These are phyloP conservation scores for Sebastes alutus DNA, from an alignment of 2,797 vertebrate species.

Conservation along the genomic window DNA sequence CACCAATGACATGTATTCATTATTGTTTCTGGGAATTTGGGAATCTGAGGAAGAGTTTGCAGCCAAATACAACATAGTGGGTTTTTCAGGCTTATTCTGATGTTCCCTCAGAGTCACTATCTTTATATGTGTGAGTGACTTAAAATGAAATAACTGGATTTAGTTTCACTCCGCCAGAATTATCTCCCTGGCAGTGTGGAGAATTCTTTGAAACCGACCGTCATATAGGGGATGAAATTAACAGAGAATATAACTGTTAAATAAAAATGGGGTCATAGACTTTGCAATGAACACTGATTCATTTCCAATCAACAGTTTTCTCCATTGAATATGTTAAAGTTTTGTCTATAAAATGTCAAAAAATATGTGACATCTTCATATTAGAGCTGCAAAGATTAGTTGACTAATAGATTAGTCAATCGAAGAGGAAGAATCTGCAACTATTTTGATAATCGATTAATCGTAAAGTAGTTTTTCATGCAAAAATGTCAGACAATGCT, in stretches of 20 bases:
- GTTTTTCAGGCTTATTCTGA: background rate
- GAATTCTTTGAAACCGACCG: background rate
- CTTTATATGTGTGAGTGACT: background rate
- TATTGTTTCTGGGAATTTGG: constrained; percentile 2
- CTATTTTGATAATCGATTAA: background rate
- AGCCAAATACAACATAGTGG: background rate
- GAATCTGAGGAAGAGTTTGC: background rate
- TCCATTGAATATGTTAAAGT: fast-evolving
- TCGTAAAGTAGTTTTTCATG: no score
- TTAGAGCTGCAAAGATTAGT: no score
- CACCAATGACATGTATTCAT: background rate
- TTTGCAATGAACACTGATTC: background rate
- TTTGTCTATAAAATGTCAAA: background rate
- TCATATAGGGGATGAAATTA: background rate
- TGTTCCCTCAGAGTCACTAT: background rate
- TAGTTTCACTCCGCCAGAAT: background rate
- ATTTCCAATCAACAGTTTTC: background rate
- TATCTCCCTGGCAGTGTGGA: background rate
- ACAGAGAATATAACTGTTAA: background rate
- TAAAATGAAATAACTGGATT: background rate
- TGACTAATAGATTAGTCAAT: no score
- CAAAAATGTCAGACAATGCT: background rate
- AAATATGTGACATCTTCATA: no score
- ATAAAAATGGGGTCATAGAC: background rate
- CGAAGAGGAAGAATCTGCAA: no score